phyloP scores from a whole-genome alignment of 2,888 invertebrate genomes.

The Erebia epiphron region DNA sequence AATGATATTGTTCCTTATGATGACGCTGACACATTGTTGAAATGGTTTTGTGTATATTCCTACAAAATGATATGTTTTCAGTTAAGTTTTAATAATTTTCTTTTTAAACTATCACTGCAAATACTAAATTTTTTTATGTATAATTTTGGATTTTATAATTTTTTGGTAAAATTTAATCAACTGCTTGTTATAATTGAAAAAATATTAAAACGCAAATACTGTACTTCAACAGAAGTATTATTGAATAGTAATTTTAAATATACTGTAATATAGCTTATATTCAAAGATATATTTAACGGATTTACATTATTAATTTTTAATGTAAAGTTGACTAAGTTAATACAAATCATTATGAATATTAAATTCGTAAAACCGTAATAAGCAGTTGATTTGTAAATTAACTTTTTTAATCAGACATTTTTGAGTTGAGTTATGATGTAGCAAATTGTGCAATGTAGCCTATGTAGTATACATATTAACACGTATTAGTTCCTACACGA shows the following conservation, averaged over 20 bases:
- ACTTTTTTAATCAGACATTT: slow-evolving; percentile 16
- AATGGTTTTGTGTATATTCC: slow-evolving; percentile 1
- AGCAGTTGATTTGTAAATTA: slow-evolving; percentile 15
- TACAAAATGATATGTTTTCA: not conserved
- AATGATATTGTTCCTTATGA: slow-evolving; percentile 30
- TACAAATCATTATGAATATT: not conserved
- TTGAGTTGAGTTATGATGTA: not conserved
- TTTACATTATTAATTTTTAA: not conserved
- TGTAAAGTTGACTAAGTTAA: slow-evolving; percentile 19
- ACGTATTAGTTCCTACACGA: not conserved
- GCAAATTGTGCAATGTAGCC: too few species aligned
- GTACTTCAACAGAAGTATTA: slow-evolving; percentile 20
- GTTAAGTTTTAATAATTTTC: not conserved
- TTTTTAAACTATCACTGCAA: not conserved
- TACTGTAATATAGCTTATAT: not conserved
- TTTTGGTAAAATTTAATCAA: not conserved
- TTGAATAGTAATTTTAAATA: slow-evolving; percentile 9
- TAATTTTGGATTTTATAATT: too few species aligned
- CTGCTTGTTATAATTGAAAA: not conserved
- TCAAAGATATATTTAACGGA: not conserved
- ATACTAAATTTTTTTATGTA: not conserved
- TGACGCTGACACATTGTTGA: slow-evolving; percentile 22
- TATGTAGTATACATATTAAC: too few species aligned
- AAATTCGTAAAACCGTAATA: not conserved
- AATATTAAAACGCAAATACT: slow-evolving; percentile 17